Evolutionary conservation across 1,140 invertebrate species (phyloP).

Genomic region (Chionoecetes opilio): DNA sequence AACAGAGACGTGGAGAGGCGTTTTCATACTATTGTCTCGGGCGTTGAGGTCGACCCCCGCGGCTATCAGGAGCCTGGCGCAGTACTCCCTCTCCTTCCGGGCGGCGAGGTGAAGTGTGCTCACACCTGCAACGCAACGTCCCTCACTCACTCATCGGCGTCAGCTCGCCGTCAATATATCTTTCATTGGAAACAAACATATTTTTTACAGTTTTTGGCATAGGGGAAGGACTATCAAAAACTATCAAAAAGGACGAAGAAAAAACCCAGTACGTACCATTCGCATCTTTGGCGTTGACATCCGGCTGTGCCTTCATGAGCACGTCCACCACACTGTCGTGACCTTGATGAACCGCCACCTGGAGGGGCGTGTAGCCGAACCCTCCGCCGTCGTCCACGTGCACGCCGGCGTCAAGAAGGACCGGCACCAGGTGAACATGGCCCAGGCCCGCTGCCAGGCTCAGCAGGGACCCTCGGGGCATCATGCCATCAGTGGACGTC

Average conservation of each 20-base stretch:
- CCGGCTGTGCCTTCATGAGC: background rate
- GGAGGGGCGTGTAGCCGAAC: constrained; percentile 38
- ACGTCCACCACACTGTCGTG: background rate
- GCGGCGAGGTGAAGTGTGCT: constrained; percentile 45
- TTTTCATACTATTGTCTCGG: background rate
- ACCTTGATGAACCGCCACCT: constrained; percentile 22
- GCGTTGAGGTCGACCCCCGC: constrained; percentile 1
- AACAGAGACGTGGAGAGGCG: constrained; percentile 42
- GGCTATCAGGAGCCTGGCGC: background rate
- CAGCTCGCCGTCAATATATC: background rate
- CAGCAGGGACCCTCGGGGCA: background rate
- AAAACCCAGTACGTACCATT: constrained; percentile 37
- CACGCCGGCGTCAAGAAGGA: constrained; percentile 34
- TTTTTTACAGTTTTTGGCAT: background rate
- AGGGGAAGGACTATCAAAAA: background rate
- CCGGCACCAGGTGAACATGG: background rate
- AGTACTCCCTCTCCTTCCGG: background rate
- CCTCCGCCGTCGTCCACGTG: background rate
- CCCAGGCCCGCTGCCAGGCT: background rate
- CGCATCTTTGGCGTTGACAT: background rate
- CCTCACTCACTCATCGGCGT: background rate
- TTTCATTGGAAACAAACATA: background rate
- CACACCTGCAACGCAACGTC: constrained; percentile 21
- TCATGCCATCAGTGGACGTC: background rate
- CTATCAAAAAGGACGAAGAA: background rate